Conservation (phyloP, 2,113 vertebrate genomes). For the Aldabrachelys gigantea region DNA sequence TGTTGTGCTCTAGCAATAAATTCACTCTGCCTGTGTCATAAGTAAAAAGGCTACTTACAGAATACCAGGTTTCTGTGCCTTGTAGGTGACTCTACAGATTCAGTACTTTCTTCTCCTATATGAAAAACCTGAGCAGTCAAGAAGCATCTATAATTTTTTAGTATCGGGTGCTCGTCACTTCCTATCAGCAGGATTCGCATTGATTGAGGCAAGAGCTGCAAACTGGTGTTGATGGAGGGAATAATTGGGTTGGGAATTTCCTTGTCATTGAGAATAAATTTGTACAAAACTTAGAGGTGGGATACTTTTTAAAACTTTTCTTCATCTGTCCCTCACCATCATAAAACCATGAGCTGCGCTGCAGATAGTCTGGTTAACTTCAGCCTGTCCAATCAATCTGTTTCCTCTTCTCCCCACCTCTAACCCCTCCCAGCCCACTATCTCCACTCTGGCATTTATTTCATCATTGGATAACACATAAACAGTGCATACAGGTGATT, state of each 20-base stretch:
- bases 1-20: neutral
- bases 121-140: neutral
- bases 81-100: rapidly evolving
- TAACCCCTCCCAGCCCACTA: neutral
- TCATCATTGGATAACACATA: neutral
- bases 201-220: neutral
- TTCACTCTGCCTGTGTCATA: neutral
- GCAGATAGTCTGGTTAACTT: neutral
- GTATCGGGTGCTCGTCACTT: neutral
- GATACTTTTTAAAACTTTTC: neutral
- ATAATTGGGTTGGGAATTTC: neutral
- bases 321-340: neutral
- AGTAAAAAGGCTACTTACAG: neutral
- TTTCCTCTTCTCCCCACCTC: neutral
- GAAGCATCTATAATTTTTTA: neutral
- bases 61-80: neutral
- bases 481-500: neutral
- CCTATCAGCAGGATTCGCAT: neutral
- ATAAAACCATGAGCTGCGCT: neutral
- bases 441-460: neutral
- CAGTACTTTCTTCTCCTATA: neutral
- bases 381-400: slow-evolving; percentile 5
- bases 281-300: neutral
- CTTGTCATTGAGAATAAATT: neutral
- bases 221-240: neutral